Conservation (phyloP, 2,113 vertebrate genomes). For the Sphaerodactylus townsendi region DNA sequence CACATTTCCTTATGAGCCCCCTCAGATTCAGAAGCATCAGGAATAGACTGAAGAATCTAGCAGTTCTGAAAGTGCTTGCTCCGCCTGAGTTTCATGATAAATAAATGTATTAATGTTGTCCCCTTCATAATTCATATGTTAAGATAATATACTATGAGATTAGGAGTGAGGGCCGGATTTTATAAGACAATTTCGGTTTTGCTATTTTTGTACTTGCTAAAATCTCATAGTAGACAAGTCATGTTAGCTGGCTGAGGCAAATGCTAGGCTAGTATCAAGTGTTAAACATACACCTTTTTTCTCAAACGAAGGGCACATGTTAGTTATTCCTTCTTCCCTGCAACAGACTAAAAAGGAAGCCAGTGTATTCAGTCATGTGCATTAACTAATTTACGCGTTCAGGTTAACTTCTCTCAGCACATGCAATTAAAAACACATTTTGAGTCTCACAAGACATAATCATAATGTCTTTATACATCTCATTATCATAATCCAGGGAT, state of each 20-base stretch:
- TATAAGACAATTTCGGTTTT: background rate
- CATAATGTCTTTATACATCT: background rate
- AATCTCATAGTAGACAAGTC: background rate
- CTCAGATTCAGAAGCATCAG: background rate
- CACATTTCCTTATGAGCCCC: background rate
- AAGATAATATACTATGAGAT: too few relatives aligned
- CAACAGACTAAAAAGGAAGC: background rate
- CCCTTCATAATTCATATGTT: background rate
- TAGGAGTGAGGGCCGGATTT: background rate
- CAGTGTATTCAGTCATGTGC: background rate
- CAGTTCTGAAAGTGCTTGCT: rapidly evolving
- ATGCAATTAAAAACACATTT: background rate
- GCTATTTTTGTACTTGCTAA: conserved; percentile 3
- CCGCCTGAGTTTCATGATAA: background rate
- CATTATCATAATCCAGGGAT: background rate
- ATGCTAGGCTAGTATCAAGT: background rate
- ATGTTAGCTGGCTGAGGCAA: background rate
- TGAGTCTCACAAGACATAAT: background rate
- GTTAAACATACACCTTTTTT: background rate
- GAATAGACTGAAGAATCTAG: background rate
- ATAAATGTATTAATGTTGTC: background rate
- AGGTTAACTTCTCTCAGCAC: background rate
- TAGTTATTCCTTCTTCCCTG: background rate
- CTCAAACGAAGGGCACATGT: background rate
- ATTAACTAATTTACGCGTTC: background rate